Evolutionary conservation across 2,113 vertebrate genomes (phyloP).

Genomic region (Sturnira hondurensis): DNA sequence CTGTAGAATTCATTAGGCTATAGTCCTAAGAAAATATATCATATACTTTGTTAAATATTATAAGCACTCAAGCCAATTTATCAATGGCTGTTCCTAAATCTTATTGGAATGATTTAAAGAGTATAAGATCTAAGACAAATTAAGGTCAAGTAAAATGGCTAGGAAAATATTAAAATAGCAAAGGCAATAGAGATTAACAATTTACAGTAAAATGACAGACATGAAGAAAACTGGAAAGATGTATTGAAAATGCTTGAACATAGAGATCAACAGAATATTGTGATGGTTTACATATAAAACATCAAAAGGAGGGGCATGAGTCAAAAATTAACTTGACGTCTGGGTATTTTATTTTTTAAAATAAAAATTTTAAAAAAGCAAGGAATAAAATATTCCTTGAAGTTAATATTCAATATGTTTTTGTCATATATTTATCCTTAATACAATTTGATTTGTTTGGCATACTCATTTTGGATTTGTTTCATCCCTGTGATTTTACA

Average conservation of each 20-base stretch:
- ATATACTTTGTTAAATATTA: neutral
- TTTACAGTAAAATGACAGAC: neutral
- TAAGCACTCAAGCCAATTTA: neutral
- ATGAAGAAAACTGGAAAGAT: neutral
- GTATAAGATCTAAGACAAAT: neutral
- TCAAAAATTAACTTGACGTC: neutral
- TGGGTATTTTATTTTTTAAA: too few relatives aligned
- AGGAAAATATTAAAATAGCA: neutral
- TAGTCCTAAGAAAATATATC: neutral
- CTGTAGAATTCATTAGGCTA: neutral
- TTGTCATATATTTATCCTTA: neutral
- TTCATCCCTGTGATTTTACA: neutral
- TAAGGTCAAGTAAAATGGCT: neutral
- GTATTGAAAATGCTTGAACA: neutral
- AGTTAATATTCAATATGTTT: neutral
- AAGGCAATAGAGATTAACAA: neutral
- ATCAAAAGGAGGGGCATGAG: neutral
- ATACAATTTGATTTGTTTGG: neutral
- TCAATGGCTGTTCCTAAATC: neutral
- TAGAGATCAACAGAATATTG: neutral
- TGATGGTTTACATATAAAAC: neutral
- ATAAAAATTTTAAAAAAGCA: neutral
- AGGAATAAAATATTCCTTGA: neutral
- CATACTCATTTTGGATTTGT: neutral
- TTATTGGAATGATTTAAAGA: neutral